Conservation (phyloP, 1,140 invertebrate genomes). For the Conopomorpha cramerella region DNA sequence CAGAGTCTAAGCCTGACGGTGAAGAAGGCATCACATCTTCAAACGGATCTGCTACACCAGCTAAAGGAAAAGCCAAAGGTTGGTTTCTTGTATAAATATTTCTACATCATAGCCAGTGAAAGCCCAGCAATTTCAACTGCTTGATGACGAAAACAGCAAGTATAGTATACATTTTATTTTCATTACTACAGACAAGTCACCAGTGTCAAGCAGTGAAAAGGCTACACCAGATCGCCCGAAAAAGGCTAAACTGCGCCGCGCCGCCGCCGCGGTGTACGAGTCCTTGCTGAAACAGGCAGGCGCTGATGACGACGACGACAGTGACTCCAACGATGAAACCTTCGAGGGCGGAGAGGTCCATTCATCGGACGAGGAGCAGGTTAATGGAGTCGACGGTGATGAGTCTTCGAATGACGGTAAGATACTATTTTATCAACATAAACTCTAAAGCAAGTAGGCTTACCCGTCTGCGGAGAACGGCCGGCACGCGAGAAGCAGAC, state of each 20-base stretch:
- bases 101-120: no score
- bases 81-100: constrained; percentile 1
- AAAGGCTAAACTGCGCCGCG: constrained; percentile 31
- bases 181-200: constrained; percentile 24
- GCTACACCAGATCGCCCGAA: constrained; percentile 29
- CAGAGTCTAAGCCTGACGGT: constrained; percentile 60
- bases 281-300: constrained; percentile 24
- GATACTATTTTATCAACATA: no score
- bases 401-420: constrained; percentile 53
- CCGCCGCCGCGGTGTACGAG: constrained; percentile 43
- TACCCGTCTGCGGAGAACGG: no score
- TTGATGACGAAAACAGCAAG: no score
- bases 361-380: constrained; percentile 45
- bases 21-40: constrained; percentile 57
- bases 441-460: no score
- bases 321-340: constrained; percentile 64
- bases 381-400: constrained; percentile 47
- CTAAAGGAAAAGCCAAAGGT: constrained; percentile 33
- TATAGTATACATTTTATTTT: constrained; percentile 4
- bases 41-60: constrained; percentile 38
- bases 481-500: no score
- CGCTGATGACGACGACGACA: constrained; percentile 60
- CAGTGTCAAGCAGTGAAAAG: constrained; percentile 40
- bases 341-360: constrained; percentile 59
- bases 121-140: no score